Percentiles rank a stretch among this genome's conserved stretches.
Conservation (phyloP, 2,888 invertebrate species). For the Leptinotarsa juncta region DNA sequence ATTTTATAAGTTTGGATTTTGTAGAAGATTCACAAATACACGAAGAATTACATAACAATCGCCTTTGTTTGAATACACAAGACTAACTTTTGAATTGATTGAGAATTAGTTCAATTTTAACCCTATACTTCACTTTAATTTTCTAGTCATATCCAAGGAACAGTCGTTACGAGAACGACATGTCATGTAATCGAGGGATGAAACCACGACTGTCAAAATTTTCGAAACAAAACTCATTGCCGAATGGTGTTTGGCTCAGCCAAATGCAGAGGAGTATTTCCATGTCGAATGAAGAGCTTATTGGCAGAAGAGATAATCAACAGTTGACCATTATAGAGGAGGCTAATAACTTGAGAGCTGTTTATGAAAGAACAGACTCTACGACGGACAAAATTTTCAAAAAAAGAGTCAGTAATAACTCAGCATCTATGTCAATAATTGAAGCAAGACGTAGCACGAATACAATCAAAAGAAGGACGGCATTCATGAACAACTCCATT, state of each 20-base stretch:
- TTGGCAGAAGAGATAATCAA: background rate
- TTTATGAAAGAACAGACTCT: background rate
- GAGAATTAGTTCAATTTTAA: background rate
- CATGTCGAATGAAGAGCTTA: constrained; percentile 22
- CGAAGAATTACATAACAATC: too few species aligned
- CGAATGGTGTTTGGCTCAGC: constrained; percentile 22
- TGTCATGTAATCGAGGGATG: background rate
- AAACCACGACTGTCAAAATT: constrained; percentile 38
- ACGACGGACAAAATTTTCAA: constrained; percentile 37
- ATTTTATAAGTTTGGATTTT: too few species aligned
- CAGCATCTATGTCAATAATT: constrained; percentile 36
- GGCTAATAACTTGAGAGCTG: constrained; percentile 7
- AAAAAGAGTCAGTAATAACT: constrained; percentile 47
- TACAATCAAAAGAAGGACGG: constrained; percentile 68
- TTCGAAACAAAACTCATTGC: constrained; percentile 41
- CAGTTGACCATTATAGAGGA: constrained; percentile 12
- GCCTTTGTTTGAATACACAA: too few species aligned
- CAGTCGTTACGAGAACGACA: background rate
- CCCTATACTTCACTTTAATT: background rate
- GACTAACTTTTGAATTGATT: too few species aligned
- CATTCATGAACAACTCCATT: constrained; percentile 77
- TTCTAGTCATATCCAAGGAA: background rate
- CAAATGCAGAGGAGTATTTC: constrained; percentile 32
- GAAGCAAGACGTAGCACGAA: constrained; percentile 52
- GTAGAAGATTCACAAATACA: too few species aligned